Conservation (phyloP, 1,140 invertebrate species). For the Drosophila triauraria region DNA sequence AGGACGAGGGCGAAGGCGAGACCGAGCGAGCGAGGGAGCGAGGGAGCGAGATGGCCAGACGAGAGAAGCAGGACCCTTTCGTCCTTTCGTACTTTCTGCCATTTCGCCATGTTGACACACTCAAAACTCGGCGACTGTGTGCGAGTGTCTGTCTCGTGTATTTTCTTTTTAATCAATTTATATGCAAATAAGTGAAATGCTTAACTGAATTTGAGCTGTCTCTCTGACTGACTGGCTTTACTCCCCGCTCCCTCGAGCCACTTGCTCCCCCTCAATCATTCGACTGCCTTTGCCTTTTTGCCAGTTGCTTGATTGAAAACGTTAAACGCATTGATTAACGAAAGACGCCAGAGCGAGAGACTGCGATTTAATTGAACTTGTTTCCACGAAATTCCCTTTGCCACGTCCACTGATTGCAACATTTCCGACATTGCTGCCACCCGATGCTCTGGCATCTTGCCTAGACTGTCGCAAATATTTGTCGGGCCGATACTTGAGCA, state of each 20-base stretch:
- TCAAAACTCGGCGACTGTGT: slow-evolving; percentile 59
- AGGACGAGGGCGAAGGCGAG: slow-evolving; percentile 1
- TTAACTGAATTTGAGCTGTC: slow-evolving; percentile 81
- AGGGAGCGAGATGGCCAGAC: slow-evolving; percentile 7
- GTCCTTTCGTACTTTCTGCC: slow-evolving; percentile 63
- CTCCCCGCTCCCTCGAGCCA: not conserved
- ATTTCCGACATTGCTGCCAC: slow-evolving; percentile 15
- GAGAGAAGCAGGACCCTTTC: slow-evolving; percentile 59
- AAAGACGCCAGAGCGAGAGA: slow-evolving; percentile 34
- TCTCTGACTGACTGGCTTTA: slow-evolving; percentile 34
- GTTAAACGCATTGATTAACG: slow-evolving; percentile 82
- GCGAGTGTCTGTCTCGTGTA: slow-evolving; percentile 62
- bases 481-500: slow-evolving; percentile 49
- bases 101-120: slow-evolving; percentile 72
- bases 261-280: slow-evolving; percentile 12
- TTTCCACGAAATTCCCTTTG: slow-evolving; percentile 70
- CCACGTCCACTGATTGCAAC: slow-evolving; percentile 62
- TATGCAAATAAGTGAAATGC: slow-evolving; percentile 83
- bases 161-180: slow-evolving; percentile 84
- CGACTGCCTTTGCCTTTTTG: slow-evolving; percentile 58
- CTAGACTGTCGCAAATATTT: slow-evolving; percentile 64
- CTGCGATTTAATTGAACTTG: slow-evolving; percentile 78
- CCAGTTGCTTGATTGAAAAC: slow-evolving; percentile 76
- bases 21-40: not conserved
- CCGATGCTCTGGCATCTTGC: not conserved